Evolutionary conservation across 2,797 vertebrate genomes (phyloP), one percentile per base, ranked within the genome.

Genomic region (Rhadinocentrus ornatus): DNA sequence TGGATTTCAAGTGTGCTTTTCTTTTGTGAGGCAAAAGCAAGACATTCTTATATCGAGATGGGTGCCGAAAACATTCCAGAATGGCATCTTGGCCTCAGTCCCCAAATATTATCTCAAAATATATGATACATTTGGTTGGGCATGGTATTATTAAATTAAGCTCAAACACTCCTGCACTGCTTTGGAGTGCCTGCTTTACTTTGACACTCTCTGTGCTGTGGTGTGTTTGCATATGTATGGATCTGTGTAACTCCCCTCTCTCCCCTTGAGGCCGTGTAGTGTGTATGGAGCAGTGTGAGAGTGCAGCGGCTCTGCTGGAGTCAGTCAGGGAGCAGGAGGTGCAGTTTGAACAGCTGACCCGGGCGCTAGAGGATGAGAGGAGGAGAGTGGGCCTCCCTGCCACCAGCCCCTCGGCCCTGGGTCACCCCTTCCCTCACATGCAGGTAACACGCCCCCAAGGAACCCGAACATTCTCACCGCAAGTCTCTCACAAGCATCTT

Each of bases 311-410:
- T 96, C 98, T 99, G 94, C 95, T 99, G 96, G 97, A 98, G 95
- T 99, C 98, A 77, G 97, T 99, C 95, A 97, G 98, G 92, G 98
- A 99, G 93, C 98, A 99, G 94, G 98, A 99, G 96, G 96, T 96
- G 86, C 97, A 99, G 95, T 99, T 99, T 91, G 97, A 99, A 96
- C 96, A 97, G 95, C 95, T 99, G 96, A 99, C 97, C 89, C 95
- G 97, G 95, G 97, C 97, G 83, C 95, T 99, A 78, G 98, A 99
- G 95, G 97, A 99, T 90, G 98, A 99, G 78, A 96, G 97, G 96
- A 97, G 97, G 96, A 96, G 97, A 90, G 97, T 97, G 92, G 97
- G 97, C 86, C 97, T 96, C 93, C 95, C 96, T 62, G 90, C 89
- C 82, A 90, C 89, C 80, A 97, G 97, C 94, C 97, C 97, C 62